Base-by-base conservation (phyloP, 2,888 invertebrate genomes). In the Platycnemis pennipes region DNA sequence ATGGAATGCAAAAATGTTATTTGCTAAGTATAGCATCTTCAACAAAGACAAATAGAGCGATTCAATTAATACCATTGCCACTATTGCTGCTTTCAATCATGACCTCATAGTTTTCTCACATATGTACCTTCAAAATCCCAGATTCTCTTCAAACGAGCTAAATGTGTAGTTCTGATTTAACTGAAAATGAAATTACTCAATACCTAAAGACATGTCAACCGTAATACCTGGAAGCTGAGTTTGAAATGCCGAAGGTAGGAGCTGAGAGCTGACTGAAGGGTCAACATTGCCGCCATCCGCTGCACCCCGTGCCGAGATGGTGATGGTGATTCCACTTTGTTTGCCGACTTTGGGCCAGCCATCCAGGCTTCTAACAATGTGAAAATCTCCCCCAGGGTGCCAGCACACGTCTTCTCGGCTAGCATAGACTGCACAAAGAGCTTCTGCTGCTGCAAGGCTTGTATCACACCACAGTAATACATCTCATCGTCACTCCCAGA, bases 321-420 rank as follows among this genome's bases (percentile, higher is more conserved):
- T 22, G 87, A 26, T 22, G 63, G 63, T 42, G 89, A 53, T 63
- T 89, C 91, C 7, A n/a, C 26, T 91, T 44, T 63, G 56, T 2
- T 42, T 44, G n/a, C 91, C 0, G 97, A 97, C 95, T 98, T 98
- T 63, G 97, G 97, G 95, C 98, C 97, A 63, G 97, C 97, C 88
- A 98, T 96, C 98, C 98, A 98, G 94, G 97, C 97, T 95, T 98
- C 97, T 49, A 98, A 96, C 94, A 98, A 96, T 22, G 97, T 97
- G 8, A 98, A 97, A 13, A 98, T 97, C 96, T 98, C 97, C 95
- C 98, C 98, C 45, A 98, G 97, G 0, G 98, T 98, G 94, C 98
- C 97, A 0, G 98, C 97, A 46, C 98, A 97, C 1, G 98, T 97
- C 94, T 97, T 97, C 95, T 98, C 97, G 95, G 98, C 97, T 45